Conservation (phyloP, 2,113 vertebrate genomes). For the Leptodactylus fuscus region DNA sequence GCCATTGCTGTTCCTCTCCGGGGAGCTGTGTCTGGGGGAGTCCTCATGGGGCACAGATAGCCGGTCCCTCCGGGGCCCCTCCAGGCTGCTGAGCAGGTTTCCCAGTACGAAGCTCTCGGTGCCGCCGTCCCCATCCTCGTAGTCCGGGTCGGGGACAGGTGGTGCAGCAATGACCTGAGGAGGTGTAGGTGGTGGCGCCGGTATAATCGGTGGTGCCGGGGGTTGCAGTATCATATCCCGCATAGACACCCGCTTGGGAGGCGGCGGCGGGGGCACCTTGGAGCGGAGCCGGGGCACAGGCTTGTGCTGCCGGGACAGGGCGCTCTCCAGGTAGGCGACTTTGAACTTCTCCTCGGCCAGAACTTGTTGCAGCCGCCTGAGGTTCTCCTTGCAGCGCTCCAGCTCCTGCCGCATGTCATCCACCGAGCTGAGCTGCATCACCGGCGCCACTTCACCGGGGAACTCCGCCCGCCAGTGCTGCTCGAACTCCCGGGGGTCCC, state of each 20-base stretch:
- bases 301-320: conserved; percentile 68
- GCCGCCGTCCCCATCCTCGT: neutral
- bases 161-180: neutral
- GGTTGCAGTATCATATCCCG: neutral
- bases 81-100: conserved; percentile 6
- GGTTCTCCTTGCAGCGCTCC: conserved; percentile 78
- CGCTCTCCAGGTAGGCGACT: conserved; percentile 87
- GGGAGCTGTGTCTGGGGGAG: conserved; percentile 80
- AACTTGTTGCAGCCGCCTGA: conserved; percentile 83
- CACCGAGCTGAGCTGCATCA: conserved; percentile 79
- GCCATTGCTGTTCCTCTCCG: conserved; percentile 81
- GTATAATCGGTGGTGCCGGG: neutral
- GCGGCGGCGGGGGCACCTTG: conserved; percentile 24
- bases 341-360: conserved; percentile 90
- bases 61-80: neutral
- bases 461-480: conserved; percentile 90
- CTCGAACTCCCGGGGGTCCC: conserved; percentile 86
- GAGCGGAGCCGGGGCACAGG: neutral
- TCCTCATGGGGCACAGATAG: conserved; percentile 10
- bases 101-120: conserved; percentile 37
- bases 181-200: no score
- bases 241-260: neutral
- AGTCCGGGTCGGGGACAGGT: conserved; percentile 7
- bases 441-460: conserved; percentile 80
- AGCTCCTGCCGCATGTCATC: conserved; percentile 83